Conservation (phyloP, 2,797 vertebrate species). For the Sebastes dallii region DNA sequence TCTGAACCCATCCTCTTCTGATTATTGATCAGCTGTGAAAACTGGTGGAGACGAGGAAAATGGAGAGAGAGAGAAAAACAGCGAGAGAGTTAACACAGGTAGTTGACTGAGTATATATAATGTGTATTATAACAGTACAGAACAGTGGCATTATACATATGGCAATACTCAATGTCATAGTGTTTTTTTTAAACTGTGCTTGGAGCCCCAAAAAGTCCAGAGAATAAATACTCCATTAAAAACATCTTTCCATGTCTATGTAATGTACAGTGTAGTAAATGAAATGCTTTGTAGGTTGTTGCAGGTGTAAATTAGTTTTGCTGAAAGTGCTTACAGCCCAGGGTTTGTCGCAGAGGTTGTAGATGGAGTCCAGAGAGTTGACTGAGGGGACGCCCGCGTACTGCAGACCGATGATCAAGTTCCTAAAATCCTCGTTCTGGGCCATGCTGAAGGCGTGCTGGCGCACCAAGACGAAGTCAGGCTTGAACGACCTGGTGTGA, state of each 20-base stretch:
- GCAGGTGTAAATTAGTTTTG: not conserved
- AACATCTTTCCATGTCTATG: not conserved
- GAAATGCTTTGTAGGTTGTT: not conserved
- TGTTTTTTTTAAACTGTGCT: not conserved
- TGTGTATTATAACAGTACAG: not conserved
- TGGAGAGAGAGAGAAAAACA: slow-evolving; percentile 8
- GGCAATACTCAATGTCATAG: not conserved
- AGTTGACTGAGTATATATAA: not conserved
- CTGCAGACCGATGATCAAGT: slow-evolving; percentile 95
- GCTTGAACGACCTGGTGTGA: slow-evolving; percentile 89
- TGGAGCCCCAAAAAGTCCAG: not conserved
- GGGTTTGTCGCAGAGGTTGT: slow-evolving; percentile 97
- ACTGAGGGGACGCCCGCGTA: slow-evolving; percentile 93
- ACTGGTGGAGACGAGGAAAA: slow-evolving; percentile 78
- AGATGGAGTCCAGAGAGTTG: slow-evolving; percentile 96
- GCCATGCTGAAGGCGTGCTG: slow-evolving; percentile 98
- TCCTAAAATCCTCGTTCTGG: slow-evolving; percentile 96
- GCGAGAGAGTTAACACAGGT: not conserved
- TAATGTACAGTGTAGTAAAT: not conserved
- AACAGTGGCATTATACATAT: not conserved
- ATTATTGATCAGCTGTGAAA: slow-evolving; percentile 93
- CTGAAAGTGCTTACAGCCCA: slow-evolving; percentile 91
- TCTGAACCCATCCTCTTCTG: slow-evolving; percentile 92
- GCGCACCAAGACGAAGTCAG: slow-evolving; percentile 95
- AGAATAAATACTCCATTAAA: not conserved